Evolutionary conservation across 2,888 invertebrate species (phyloP).

Genomic region (Drosophila sordidula): DNA sequence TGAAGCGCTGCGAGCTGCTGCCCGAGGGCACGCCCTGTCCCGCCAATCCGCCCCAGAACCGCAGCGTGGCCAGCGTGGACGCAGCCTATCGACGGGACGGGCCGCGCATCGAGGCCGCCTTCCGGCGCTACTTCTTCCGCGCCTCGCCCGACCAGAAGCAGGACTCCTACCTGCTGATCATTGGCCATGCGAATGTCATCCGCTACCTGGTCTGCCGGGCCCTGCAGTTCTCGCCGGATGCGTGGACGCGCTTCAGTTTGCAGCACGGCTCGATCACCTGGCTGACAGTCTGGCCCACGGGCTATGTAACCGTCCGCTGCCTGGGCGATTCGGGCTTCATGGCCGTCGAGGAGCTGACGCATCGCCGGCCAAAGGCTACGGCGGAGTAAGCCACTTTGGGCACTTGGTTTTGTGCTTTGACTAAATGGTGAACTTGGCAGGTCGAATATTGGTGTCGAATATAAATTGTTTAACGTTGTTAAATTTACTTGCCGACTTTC

Average conservation of each 20-base stretch:
- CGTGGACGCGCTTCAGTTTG: slow-evolving; percentile 96
- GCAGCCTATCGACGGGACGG: slow-evolving; percentile 97
- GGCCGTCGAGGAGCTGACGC: slow-evolving; percentile 90
- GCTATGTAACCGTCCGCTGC: slow-evolving; percentile 92
- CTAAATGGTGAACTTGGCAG: too few species aligned
- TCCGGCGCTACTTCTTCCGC: slow-evolving; percentile 95
- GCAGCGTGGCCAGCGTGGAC: slow-evolving; percentile 92
- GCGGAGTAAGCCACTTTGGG: background rate
- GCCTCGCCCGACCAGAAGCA: slow-evolving; percentile 92
- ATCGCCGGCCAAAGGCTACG: slow-evolving; percentile 82
- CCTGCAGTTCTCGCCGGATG: slow-evolving; percentile 98
- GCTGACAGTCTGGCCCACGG: slow-evolving; percentile 93
- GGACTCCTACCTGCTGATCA: slow-evolving; percentile 94
- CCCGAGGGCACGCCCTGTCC: slow-evolving; percentile 97
- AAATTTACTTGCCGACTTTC: background rate
- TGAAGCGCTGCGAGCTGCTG: slow-evolving; percentile 90
- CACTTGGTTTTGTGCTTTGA: too few species aligned
- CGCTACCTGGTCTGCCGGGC: slow-evolving; percentile 97
- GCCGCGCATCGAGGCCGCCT: slow-evolving; percentile 97
- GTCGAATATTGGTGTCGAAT: background rate
- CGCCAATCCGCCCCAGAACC: slow-evolving; percentile 95
- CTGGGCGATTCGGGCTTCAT: slow-evolving; percentile 97
- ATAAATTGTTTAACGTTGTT: background rate
- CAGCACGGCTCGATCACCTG: slow-evolving; percentile 97
- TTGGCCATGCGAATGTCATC: slow-evolving; percentile 99